Evolutionary conservation across 2,797 vertebrate species (phyloP).

Genomic region (Amniataba percoides): DNA sequence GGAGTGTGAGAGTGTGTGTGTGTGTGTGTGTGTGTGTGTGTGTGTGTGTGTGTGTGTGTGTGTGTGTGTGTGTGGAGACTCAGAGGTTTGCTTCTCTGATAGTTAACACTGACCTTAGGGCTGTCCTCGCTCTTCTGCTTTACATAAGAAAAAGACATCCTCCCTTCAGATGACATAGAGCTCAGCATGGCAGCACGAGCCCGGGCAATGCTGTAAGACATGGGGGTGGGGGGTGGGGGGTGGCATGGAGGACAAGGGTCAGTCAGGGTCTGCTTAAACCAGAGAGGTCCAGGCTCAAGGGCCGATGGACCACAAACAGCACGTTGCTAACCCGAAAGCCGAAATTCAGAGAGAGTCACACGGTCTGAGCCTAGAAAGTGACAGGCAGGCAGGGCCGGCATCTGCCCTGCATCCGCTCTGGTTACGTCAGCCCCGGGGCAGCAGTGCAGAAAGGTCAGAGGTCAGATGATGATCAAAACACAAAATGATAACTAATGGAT

Average conservation of each 20-base stretch:
- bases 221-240: neutral
- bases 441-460: conserved; percentile 27
- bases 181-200: conserved; percentile 90
- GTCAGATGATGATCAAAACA: conserved; percentile 39
- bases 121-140: conserved; percentile 96
- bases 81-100: neutral
- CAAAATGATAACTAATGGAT: conserved; percentile 35
- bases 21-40: conserved; percentile 14
- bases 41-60: conserved; percentile 5
- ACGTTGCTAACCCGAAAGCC: neutral
- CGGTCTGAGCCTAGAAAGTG: conserved; percentile 36
- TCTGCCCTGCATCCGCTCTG: conserved; percentile 36
- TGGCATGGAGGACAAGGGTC: neutral
- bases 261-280: conserved; percentile 25
- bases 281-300: conserved; percentile 1
- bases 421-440: conserved; percentile 42
- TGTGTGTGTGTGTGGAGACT: neutral
- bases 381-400: conserved; percentile 22
- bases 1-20: neutral
- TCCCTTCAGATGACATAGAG: conserved; percentile 90
- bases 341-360: conserved; percentile 46
- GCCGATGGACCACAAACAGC: neutral
- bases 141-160: conserved; percentile 93
- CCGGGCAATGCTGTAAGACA: conserved; percentile 87
- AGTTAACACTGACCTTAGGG: conserved; percentile 90